phyloP scores from a whole-genome alignment of 2,113 vertebrate genomes.

The Sylvietta virens region DNA sequence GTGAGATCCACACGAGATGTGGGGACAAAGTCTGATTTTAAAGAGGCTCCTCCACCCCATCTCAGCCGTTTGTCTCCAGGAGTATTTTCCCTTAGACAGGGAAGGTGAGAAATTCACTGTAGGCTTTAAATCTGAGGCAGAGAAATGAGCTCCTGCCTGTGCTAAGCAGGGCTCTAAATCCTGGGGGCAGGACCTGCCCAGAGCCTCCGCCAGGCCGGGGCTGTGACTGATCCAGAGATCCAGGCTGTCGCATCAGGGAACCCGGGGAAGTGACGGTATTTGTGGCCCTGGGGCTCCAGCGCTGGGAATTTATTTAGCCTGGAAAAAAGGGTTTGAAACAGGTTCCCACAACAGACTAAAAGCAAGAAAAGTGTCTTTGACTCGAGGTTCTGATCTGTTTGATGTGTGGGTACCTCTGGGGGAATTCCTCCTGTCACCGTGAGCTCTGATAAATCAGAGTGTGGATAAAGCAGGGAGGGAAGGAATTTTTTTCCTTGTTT shows the following conservation, averaged over 20 bases:
- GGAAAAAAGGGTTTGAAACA: not conserved
- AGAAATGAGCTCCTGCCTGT: not conserved
- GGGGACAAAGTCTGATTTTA: not conserved
- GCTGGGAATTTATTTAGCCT: not conserved
- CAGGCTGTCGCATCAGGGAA: rapidly evolving
- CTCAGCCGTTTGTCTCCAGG: not conserved
- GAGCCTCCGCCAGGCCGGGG: not conserved
- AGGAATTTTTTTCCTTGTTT: not conserved
- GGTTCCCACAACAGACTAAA: not conserved
- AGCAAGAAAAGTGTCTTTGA: not conserved
- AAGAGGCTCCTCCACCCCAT: not conserved
- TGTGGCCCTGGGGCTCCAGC: not conserved
- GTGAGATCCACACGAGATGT: not conserved
- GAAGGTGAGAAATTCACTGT: not conserved
- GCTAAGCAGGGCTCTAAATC: not conserved
- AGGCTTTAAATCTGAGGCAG: not conserved
- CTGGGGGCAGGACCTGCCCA: not conserved
- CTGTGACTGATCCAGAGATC: not conserved
- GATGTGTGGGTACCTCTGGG: not conserved
- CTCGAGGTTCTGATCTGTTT: not conserved
- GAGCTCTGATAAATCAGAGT: not conserved
- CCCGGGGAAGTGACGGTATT: rapidly evolving
- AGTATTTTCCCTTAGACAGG: not conserved
- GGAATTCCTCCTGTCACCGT: not conserved
- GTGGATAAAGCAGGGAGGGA: not conserved